phyloP scores from a whole-genome alignment of 2,113 vertebrate genomes.

The Hemichromis elongatus region DNA sequence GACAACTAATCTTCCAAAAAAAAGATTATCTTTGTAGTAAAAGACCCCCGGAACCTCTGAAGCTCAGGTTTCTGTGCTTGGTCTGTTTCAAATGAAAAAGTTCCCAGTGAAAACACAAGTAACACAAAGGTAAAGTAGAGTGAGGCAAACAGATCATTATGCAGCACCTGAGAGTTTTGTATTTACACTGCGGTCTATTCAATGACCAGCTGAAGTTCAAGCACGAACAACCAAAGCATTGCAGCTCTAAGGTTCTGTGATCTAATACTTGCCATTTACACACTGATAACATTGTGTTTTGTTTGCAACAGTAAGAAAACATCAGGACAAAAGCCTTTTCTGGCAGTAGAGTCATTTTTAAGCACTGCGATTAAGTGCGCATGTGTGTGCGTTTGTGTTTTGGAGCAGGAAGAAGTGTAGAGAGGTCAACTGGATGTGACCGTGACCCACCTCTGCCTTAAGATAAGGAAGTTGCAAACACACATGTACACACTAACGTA shows the following conservation, averaged over 20 bases:
- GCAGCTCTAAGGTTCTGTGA: background rate
- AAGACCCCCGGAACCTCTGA: background rate
- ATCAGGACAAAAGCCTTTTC: background rate
- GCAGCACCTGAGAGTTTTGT: background rate
- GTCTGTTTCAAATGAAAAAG: fast-evolving
- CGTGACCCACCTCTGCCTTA: constrained; percentile 51
- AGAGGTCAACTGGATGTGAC: constrained; percentile 41
- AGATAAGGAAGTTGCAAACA: constrained; percentile 53
- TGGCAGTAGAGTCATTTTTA: background rate
- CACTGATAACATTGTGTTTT: background rate
- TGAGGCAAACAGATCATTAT: background rate
- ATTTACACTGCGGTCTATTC: background rate
- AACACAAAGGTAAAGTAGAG: background rate
- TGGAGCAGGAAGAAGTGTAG: constrained; percentile 10
- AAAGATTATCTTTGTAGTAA: background rate
- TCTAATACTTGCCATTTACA: background rate
- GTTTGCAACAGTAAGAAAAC: background rate
- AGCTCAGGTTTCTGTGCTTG: fast-evolving
- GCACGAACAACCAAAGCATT: background rate
- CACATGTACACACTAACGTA: background rate
- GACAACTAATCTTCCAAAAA: background rate
- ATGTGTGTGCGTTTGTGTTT: background rate
- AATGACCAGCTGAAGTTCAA: background rate
- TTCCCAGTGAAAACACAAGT: background rate
- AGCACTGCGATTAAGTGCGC: background rate